Conservation (phyloP, 2,113 vertebrate species). For the Rhinoptilus africanus region DNA sequence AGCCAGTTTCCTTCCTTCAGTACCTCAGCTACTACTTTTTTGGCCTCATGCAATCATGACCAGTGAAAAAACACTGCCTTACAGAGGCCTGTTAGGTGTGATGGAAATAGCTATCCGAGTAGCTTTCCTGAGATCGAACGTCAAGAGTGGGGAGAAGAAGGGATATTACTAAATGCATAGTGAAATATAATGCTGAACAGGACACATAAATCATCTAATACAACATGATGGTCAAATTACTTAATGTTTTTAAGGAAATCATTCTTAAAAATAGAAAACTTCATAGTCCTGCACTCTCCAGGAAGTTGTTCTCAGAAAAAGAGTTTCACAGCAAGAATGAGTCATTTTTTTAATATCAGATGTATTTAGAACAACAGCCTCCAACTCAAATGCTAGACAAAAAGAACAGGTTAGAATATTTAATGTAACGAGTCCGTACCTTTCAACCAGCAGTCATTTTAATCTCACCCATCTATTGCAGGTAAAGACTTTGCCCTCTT, state of each 20-base stretch:
- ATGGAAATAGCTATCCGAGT: neutral
- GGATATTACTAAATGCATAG: neutral
- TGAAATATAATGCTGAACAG: neutral
- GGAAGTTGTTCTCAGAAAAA: neutral
- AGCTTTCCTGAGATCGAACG: neutral
- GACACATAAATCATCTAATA: neutral
- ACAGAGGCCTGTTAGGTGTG: neutral
- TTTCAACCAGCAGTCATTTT: neutral
- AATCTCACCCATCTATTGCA: neutral
- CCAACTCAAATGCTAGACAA: neutral
- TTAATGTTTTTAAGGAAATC: constrained; percentile 14
- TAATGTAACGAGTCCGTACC: neutral
- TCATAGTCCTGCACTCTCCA: neutral
- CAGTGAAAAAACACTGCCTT: neutral
- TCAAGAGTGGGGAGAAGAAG: neutral
- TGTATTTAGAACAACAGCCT: neutral
- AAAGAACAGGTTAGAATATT: neutral
- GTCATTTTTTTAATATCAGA: neutral
- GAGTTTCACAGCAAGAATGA: neutral
- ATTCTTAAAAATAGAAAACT: neutral
- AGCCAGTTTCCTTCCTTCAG: neutral
- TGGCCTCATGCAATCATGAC: neutral
- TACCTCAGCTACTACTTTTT: neutral
- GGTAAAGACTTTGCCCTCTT: neutral
- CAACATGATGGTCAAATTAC: neutral